These are phyloP conservation scores for Enoplolaimus lenunculus DNA, from an alignment of 2,888 invertebrate genomes.

Conservation along the genomic window DNA sequence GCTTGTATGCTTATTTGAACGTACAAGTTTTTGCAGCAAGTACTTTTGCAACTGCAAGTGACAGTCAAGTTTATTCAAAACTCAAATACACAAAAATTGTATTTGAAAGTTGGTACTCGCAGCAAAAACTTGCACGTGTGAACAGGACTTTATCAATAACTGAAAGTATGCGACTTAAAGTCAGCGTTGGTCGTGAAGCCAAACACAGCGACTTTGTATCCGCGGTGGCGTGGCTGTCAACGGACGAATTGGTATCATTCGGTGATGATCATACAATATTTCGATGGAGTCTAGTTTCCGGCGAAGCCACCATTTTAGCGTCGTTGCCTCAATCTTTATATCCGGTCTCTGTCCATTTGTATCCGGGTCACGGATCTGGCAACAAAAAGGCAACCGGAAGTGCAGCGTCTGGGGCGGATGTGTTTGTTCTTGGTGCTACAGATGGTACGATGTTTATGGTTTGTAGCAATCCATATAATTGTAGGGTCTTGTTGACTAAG, in stretches of 20 bases:
- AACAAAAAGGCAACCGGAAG: slow-evolving; percentile 38
- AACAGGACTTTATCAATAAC: too few species aligned
- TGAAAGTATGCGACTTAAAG: neutral
- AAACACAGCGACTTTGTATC: slow-evolving; percentile 57
- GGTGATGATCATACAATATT: slow-evolving; percentile 83
- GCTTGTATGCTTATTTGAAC: too few species aligned
- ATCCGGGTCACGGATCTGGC: slow-evolving; percentile 51
- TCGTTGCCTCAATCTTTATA: slow-evolving; percentile 67
- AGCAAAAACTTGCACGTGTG: too few species aligned
- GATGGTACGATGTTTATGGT: slow-evolving; percentile 54
- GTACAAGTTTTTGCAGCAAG: too few species aligned
- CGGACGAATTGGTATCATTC: slow-evolving; percentile 79
- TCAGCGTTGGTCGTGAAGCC: neutral
- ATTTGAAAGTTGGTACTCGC: too few species aligned
- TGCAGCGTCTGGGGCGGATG: slow-evolving; percentile 51
- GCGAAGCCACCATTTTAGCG: slow-evolving; percentile 56
- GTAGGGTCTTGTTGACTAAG: too few species aligned
- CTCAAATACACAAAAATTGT: too few species aligned
- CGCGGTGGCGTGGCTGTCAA: slow-evolving; percentile 80
- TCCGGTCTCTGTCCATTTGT: slow-evolving; percentile 78
- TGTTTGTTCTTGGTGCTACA: slow-evolving; percentile 67
- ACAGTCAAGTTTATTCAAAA: too few species aligned
- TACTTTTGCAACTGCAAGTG: too few species aligned
- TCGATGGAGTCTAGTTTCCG: slow-evolving; percentile 70
- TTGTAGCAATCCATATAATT: too few species aligned